Conservation (phyloP, 2,797 vertebrate genomes). For the Adrianichthys oophorus region DNA sequence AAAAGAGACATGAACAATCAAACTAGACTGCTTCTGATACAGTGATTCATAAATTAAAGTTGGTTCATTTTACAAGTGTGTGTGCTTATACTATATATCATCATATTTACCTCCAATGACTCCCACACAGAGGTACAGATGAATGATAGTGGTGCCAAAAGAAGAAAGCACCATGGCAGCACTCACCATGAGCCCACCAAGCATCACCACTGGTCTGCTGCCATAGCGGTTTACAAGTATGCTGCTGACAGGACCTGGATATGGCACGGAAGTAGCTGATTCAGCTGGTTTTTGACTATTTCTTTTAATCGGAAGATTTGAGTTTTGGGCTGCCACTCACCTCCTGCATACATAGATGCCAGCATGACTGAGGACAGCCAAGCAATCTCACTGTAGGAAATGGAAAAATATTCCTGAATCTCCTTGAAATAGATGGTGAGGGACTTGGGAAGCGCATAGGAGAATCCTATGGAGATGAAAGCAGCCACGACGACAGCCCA, state of each 20-base stretch:
- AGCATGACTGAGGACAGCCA: constrained; percentile 85
- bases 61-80: too few relatives aligned
- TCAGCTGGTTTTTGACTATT: background rate
- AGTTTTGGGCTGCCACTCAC: constrained; percentile 54
- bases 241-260: constrained; percentile 82
- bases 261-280: constrained; percentile 12
- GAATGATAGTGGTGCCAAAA: constrained; percentile 81
- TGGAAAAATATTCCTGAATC: constrained; percentile 88
- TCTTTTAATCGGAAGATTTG: background rate
- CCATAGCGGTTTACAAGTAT: constrained; percentile 83
- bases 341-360: constrained; percentile 81
- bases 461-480: constrained; percentile 84
- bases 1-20: too few relatives aligned
- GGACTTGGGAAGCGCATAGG: constrained; percentile 84
- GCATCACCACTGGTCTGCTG: constrained; percentile 84
- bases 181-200: constrained; percentile 79
- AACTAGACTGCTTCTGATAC: too few relatives aligned
- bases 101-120: constrained; percentile 80
- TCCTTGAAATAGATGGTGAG: constrained; percentile 86
- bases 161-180: constrained; percentile 80
- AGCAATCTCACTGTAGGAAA: constrained; percentile 82
- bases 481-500: constrained; percentile 77
- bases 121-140: constrained; percentile 84
- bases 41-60: too few relatives aligned
- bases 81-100: too few relatives aligned